These are phyloP conservation scores for Gadus macrocephalus DNA, from an alignment of 2,113 vertebrate species.

Conservation along the genomic window DNA sequence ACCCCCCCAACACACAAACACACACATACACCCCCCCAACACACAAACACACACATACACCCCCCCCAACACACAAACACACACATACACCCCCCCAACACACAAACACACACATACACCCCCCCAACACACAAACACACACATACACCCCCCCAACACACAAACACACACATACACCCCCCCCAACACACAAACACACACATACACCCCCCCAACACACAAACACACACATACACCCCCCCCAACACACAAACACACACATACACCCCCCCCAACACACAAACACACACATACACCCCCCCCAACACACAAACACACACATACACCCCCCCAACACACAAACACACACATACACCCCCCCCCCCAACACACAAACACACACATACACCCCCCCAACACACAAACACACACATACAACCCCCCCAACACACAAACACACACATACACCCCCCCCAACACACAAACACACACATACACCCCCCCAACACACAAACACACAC, in stretches of 20 bases:
- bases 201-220: not conserved
- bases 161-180: not conserved
- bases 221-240: not conserved
- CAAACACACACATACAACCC: constrained; percentile 14
- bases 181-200: constrained; percentile 19
- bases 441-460: too few relatives aligned
- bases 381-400: not conserved
- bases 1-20: too few relatives aligned
- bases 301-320: constrained; percentile 20
- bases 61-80: constrained; percentile 12
- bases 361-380: constrained; percentile 5
- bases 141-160: not conserved
- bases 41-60: constrained; percentile 1
- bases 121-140: too few relatives aligned
- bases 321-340: not conserved
- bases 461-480: too few relatives aligned
- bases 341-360: not conserved
- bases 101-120: not conserved
- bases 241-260: too few relatives aligned
- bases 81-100: not conserved
- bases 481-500: constrained; percentile 5
- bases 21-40: not conserved
- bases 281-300: not conserved
- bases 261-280: not conserved
- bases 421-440: not conserved